Evolutionary conservation across 2,113 vertebrate species (phyloP), one percentile per base, ranked within the genome.

Genomic region (Ophthalmolycus amberensis): DNA sequence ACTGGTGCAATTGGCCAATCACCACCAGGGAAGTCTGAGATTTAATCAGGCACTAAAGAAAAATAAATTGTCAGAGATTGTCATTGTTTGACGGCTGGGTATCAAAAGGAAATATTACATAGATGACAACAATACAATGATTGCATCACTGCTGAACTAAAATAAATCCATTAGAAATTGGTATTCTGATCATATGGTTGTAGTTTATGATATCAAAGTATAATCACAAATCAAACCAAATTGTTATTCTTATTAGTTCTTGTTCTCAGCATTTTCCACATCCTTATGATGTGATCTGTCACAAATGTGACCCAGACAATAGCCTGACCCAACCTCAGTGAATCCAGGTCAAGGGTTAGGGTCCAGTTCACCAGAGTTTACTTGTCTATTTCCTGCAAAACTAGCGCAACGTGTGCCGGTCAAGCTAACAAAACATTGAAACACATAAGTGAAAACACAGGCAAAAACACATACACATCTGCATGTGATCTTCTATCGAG

Each of bases 381-480:
- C 90, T 77, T 76, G 80, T 84, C 76, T 83, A 90, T 79, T 91
- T 94, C 92, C 93, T 93, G 89, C 79, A 82, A 74, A 75, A 78
- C 78, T 56, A 58, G 52, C 34, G 42, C 76, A 77, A 77, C 58
- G 56, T 90, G 84, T 84, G 84, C 77, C 48, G 29, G 74, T 82
- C 63, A 82, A 79, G 79, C 82, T 87, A 90, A 37, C 37, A 87
- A 90, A 92, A 93, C 90, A 92, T 5, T 75, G 68, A 60, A 83
- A 81, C n/a, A 32, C 81, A 89, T 37, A 77, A 83, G 74, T 68
- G 65, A 80, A 86, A 83, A 86, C 86, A 89, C 79, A 80, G 48
- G 46, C 67, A 60, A 77, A 75, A 32, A 67, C 80, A 82, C 58
- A 77, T 48, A 80, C 20, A 79, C n/a, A 77, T 27, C 76, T 90